Evolutionary conservation across 2,888 invertebrate species (phyloP), one percentile per base, ranked within the genome.

Genomic region (Acronicta psi): DNA sequence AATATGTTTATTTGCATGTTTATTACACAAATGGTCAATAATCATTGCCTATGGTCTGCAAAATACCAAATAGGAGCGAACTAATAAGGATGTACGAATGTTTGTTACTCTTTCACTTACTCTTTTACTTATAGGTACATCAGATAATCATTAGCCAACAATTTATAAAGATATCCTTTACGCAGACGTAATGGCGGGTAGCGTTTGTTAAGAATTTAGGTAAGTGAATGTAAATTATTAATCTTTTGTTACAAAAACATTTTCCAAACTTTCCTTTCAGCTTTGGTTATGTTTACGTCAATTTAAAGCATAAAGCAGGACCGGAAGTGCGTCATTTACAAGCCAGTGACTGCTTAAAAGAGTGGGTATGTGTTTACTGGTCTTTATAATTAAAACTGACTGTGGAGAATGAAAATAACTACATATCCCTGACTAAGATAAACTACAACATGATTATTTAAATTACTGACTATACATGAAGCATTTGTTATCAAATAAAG

Each of bases 1-100:
- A 62, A 69, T 62, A 25, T 64, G 49, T 37, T 51, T 57, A 71
- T 62, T 63, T 42, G 47, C 52, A 53, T 46, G 38, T 31, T 11
- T 53, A 51, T 51, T 50, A 41, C 47, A 38, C 31, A n/a, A n/a
- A 53, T 31, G 55, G 25, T 51, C 47, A 60, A 64, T 59, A 73
- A 59, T 59, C 52, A 61, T 69, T 42, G 31, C 41, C 44, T 37
- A 31, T 37, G 43, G 36, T n/a, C 50, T 40, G 18, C 34, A 45
- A 45, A 66, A 69, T 38, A 46, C 29, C n/a, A 13, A 5, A 25
- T n/a, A n/a, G n/a, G 25, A 25, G 7, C 7, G 9, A 9, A 1
- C 9, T 25, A 2, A 25, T 25, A 8, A 9, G 9, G 7, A n/a
- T n/a, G n/a, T n/a, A n/a, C n/a, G n/a, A n/a, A n/a, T n/a, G n/a